Evolutionary conservation across 1,140 invertebrate genomes (phyloP).

Genomic region (Drosophila micromelanica): DNA sequence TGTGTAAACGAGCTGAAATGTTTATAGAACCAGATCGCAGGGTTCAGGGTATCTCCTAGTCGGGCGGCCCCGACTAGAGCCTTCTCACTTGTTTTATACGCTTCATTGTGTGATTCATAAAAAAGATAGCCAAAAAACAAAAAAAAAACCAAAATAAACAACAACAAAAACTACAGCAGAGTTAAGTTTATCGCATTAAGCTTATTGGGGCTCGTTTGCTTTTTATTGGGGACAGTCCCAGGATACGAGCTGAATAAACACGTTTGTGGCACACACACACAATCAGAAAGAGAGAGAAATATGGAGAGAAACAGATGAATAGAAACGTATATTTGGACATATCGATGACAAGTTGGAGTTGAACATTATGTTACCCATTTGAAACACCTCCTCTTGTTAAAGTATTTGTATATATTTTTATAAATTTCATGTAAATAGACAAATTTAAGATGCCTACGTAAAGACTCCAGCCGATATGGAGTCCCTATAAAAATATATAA

Average conservation of each 20-base stretch:
- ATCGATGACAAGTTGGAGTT: background rate
- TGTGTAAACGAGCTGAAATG: no score
- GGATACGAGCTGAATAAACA: constrained; percentile 33
- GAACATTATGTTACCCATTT: background rate
- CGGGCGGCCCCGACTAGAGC: no score
- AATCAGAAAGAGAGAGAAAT: background rate
- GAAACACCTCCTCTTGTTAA: no score
- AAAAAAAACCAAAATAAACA: background rate
- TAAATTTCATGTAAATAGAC: no score
- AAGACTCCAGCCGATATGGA: no score
- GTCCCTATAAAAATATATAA: no score
- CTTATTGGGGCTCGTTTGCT: constrained; percentile 32
- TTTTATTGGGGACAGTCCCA: constrained; percentile 15
- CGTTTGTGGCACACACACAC: constrained; percentile 9
- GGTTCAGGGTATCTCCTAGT: no score
- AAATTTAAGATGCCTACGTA: no score
- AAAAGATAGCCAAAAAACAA: constrained; percentile 20
- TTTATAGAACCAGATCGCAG: no score
- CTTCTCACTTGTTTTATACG: no score
- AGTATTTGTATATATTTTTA: no score
- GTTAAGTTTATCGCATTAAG: constrained; percentile 30
- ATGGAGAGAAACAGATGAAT: constrained; percentile 1
- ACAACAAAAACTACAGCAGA: no score
- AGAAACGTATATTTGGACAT: background rate
- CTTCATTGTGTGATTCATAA: constrained; percentile 20